Conservation (phyloP, 2,113 vertebrate species). For the Larimichthys polyactis region DNA sequence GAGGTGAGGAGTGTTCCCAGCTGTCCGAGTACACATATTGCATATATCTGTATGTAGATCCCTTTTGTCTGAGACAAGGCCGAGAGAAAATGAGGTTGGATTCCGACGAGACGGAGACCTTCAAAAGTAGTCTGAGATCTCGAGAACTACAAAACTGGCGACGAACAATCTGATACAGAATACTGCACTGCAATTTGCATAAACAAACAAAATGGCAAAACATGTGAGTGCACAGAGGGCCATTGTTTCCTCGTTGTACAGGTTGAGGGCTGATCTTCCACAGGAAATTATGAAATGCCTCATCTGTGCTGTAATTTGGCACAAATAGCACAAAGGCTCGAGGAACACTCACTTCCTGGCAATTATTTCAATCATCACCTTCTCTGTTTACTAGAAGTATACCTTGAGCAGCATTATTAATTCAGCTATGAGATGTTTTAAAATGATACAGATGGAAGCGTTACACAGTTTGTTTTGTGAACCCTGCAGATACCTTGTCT, state of each 20-base stretch:
- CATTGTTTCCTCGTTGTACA: neutral
- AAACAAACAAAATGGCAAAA: neutral
- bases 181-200: neutral
- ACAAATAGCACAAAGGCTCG: neutral
- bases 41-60: no score
- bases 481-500: constrained; percentile 11
- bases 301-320: neutral
- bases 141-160: no score
- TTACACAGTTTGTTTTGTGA: constrained; percentile 12
- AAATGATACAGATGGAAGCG: neutral
- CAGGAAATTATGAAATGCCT: neutral
- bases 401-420: neutral
- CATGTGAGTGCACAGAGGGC: neutral
- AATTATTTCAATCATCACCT: neutral
- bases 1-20: no score
- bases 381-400: constrained; percentile 1
- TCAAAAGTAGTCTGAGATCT: no score
- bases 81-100: no score
- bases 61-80: no score
- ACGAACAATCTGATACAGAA: neutral
- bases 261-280: neutral
- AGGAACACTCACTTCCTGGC: neutral
- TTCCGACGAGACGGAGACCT: no score
- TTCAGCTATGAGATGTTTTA: neutral
- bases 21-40: no score